Evolutionary conservation across 2,797 vertebrate species (phyloP).

Genomic region (Pempheris klunzingeri): DNA sequence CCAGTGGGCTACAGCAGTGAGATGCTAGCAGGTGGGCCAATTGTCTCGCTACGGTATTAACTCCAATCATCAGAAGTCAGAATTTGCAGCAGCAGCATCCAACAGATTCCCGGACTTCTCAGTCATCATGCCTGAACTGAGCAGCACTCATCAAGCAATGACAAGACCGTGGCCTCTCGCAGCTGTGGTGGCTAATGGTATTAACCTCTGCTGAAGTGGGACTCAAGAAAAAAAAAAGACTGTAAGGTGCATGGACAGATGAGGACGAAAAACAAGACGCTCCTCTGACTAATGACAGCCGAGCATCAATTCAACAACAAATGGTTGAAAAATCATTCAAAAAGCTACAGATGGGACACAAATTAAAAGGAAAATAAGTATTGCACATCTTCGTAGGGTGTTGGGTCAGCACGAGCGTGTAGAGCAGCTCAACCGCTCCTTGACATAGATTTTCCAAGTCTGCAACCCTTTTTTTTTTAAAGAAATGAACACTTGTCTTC

Average conservation of each 20-base stretch:
- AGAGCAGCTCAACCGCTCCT: not conserved
- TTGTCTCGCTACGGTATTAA: conserved; percentile 67
- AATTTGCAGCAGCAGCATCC: conserved; percentile 58
- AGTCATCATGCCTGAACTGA: conserved; percentile 46
- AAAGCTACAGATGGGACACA: not conserved
- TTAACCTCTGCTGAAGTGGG: conserved; percentile 62
- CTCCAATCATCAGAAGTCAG: conserved; percentile 78
- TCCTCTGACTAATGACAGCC: conserved; percentile 32
- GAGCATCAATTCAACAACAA: conserved; percentile 13
- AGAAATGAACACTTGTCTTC: not conserved
- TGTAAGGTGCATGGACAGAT: conserved; percentile 19
- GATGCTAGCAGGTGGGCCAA: conserved; percentile 73
- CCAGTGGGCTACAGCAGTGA: conserved; percentile 28
- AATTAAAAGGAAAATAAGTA: not conserved
- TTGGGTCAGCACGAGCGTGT: not conserved
- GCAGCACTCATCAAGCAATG: conserved; percentile 28
- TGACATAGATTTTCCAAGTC: not conserved
- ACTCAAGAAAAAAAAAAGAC: conserved; percentile 15
- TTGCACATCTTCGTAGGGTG: not conserved
- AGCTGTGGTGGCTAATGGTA: conserved; percentile 76
- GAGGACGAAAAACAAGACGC: conserved; percentile 38
- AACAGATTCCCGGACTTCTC: conserved; percentile 72
- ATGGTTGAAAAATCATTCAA: not conserved
- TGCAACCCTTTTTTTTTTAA: not conserved
- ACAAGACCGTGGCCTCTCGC: conserved; percentile 50